Conservation (phyloP, 2,888 invertebrate genomes). For the Acanthosepion esculentum region DNA sequence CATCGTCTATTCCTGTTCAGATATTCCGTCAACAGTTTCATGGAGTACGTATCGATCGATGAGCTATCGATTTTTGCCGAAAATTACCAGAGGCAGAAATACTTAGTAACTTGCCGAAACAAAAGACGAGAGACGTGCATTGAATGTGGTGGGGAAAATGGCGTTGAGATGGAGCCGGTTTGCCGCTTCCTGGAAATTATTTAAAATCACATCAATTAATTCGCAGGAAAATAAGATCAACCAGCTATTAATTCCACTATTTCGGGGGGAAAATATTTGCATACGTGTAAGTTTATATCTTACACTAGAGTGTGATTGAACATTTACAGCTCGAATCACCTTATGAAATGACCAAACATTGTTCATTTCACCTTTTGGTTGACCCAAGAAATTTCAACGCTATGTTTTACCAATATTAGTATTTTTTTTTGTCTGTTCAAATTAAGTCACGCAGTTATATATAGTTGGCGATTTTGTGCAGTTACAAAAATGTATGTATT, state of each 20-base stretch:
- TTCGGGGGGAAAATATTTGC: neutral
- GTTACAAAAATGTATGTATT: too few relatives aligned
- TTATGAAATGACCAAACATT: too few relatives aligned
- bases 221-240: slow-evolving; percentile 8
- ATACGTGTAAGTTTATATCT: neutral
- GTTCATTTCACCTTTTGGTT: too few relatives aligned
- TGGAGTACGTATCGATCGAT: neutral
- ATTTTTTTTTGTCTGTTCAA: too few relatives aligned
- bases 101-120: neutral
- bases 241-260: neutral
- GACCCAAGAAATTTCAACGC: too few relatives aligned
- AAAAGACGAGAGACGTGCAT: slow-evolving; percentile 14
- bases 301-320: too few relatives aligned
- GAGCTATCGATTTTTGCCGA: neutral
- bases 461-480: too few relatives aligned
- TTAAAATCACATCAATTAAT: neutral
- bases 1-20: neutral
- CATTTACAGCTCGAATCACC: too few relatives aligned
- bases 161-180: neutral
- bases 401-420: too few relatives aligned
- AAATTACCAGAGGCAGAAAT: neutral
- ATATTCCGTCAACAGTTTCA: neutral
- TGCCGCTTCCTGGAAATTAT: neutral
- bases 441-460: too few relatives aligned
- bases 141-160: neutral